phyloP scores from a whole-genome alignment of 2,113 vertebrate species.

The Rallus limicola region DNA sequence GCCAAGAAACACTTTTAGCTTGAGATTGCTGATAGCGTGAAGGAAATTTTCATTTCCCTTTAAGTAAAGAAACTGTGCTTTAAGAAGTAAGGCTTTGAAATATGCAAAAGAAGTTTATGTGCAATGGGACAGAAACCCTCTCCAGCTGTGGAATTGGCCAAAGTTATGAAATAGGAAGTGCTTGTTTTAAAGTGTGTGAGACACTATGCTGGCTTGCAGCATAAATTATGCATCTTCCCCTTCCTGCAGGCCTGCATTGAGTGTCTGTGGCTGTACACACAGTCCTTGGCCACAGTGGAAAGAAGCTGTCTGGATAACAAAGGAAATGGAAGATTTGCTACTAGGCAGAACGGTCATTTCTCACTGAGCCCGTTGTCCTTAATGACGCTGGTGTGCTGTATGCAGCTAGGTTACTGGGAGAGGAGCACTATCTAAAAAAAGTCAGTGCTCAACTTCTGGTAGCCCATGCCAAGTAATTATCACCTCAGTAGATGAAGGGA shows the following conservation, averaged over 20 bases:
- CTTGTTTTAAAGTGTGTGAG: neutral
- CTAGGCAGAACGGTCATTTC: neutral
- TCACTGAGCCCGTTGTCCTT: neutral
- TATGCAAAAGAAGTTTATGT: neutral
- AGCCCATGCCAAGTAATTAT: neutral
- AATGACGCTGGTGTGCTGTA: neutral
- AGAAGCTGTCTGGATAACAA: neutral
- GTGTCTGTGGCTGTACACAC: conserved; percentile 37
- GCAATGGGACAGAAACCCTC: neutral
- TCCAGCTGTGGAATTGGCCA: conserved; percentile 45
- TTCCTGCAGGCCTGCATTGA: conserved; percentile 32
- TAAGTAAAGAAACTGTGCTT: neutral
- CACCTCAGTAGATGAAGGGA: neutral
- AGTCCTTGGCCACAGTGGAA: conserved; percentile 43
- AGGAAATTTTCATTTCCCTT: neutral
- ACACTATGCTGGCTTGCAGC: neutral
- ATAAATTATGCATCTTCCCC: conserved; percentile 16
- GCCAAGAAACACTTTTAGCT: neutral
- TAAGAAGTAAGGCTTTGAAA: neutral
- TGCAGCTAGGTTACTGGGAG: neutral
- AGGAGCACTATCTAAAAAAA: neutral
- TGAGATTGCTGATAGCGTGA: neutral
- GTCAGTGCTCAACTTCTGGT: neutral
- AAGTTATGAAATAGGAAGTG: conserved; percentile 38
- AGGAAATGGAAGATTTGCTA: conserved; percentile 38